phyloP scores from a whole-genome alignment of 2,113 vertebrate species.

The Rana temporaria region DNA sequence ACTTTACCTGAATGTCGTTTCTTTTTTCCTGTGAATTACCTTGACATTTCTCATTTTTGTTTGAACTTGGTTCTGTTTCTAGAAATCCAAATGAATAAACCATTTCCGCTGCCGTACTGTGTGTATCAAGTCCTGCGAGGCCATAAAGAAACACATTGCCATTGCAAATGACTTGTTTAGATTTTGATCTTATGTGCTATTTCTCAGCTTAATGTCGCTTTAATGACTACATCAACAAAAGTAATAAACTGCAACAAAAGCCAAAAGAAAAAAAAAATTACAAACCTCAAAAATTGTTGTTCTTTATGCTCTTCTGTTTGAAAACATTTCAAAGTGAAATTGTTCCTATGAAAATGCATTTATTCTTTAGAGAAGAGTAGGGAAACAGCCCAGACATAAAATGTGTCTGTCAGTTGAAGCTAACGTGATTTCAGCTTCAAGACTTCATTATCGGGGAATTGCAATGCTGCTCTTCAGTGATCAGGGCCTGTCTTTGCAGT shows the following conservation, averaged over 20 bases:
- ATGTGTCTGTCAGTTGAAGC: constrained; percentile 53
- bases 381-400: constrained; percentile 51
- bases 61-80: too few relatives aligned
- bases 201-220: constrained; percentile 4
- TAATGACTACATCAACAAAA: constrained; percentile 15
- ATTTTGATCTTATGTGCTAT: not conserved
- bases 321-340: constrained; percentile 51
- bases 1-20: too few relatives aligned
- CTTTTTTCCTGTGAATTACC: too few relatives aligned
- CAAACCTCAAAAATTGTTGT: constrained; percentile 16
- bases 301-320: constrained; percentile 46
- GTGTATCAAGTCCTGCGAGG: too few relatives aligned
- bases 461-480: constrained; percentile 53
- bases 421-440: constrained; percentile 55
- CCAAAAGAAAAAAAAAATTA: not conserved
- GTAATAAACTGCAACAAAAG: constrained; percentile 17
- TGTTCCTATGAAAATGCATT: constrained; percentile 47
- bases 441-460: constrained; percentile 55
- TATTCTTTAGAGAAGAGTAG: constrained; percentile 42
- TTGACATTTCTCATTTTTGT: too few relatives aligned
- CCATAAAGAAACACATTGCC: not conserved
- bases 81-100: too few relatives aligned
- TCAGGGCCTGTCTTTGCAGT: constrained; percentile 38
- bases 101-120: too few relatives aligned
- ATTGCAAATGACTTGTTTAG: constrained; percentile 17